Evolutionary conservation across 2,888 invertebrate genomes (phyloP), one percentile per base, ranked within the genome.

Genomic region (Drosophila cracens): DNA sequence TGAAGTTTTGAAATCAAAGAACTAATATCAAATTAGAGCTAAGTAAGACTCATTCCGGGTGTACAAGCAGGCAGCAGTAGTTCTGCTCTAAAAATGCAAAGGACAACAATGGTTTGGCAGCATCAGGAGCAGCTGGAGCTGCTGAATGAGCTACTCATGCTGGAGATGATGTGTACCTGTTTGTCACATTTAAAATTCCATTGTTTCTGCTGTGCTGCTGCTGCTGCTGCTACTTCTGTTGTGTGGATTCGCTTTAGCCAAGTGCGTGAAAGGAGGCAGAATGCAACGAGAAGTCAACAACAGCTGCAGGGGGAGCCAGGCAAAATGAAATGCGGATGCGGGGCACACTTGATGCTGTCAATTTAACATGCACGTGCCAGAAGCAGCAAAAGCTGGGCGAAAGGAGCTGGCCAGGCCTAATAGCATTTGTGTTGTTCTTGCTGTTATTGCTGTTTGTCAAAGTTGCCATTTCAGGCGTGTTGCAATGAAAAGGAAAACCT

Each of bases 401-500:
- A 52, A 49, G 59, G 43, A 48, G 29, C 13, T 56, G 18, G 43
- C 11, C 25, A 31, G 31, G 46, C 38, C 27, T 25, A 48, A 40
- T 53, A 48, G 65, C 62, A 78, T 70, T 72, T 70, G 73, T 70
- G 59, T 69, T 49, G 54, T 54, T 76, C 54, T 38, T 61, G 66
- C 54, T 76, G 65, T 70, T 79, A 68, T 79, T 80, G 83, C 76
- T 90, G 87, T 90, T 89, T 89, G 86, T 86, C 87, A 86, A 89
- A 89, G 87, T 87, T 90, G 84, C 84, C 89, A 90, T 86, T 84
- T 89, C 83, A 87, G 81, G 79, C 86, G 81, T 86, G 84, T 76
- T 76, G 86, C 86, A 89, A 87, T 87, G 89, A 87, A 89, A 87
- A 87, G 76, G 79, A 87, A 87, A 87, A 87, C 89, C 79, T 85